Percentiles rank a stretch among this genome's conserved stretches.
Conservation (phyloP, 2,888 invertebrate species). For the Lithophane ornitopus region DNA sequence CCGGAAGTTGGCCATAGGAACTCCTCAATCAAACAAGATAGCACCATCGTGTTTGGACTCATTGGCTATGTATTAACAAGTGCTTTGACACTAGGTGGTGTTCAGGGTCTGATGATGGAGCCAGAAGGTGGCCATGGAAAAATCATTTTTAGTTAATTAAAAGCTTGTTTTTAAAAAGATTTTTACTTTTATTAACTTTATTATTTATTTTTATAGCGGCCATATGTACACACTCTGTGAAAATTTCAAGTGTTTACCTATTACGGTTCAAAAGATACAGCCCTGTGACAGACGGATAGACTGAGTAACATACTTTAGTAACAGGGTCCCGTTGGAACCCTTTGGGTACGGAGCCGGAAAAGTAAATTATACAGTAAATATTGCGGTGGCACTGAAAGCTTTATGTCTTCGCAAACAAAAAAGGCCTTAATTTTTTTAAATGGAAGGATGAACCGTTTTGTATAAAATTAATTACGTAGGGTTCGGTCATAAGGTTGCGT, state of each 20-base stretch:
- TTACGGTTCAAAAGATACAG: neutral
- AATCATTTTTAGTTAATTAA: too few relatives aligned
- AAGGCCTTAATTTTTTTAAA: slow-evolving; percentile 24
- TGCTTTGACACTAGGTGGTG: too few relatives aligned
- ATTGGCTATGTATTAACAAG: too few relatives aligned
- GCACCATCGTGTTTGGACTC: too few relatives aligned
- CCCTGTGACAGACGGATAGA: neutral
- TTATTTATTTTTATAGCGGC: too few relatives aligned
- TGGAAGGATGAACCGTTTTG: slow-evolving; percentile 18
- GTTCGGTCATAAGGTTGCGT: slow-evolving; percentile 10
- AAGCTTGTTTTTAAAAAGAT: too few relatives aligned
- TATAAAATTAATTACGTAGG: slow-evolving; percentile 47
- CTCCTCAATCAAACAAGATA: too few relatives aligned
- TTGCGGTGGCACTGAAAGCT: slow-evolving; percentile 32
- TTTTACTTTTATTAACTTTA: too few relatives aligned
- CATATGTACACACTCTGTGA: too few relatives aligned
- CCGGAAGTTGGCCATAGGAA: too few relatives aligned
- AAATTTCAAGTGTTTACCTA: neutral
- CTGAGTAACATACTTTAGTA: neutral
- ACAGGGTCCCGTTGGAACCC: neutral
- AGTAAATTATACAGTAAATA: slow-evolving; percentile 53
- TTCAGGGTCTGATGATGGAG: too few relatives aligned
- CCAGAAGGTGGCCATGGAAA: too few relatives aligned
- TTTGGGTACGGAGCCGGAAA: neutral
- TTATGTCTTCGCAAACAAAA: slow-evolving; percentile 49